Conservation (phyloP, 2,113 vertebrate species). For the Meles meles region DNA sequence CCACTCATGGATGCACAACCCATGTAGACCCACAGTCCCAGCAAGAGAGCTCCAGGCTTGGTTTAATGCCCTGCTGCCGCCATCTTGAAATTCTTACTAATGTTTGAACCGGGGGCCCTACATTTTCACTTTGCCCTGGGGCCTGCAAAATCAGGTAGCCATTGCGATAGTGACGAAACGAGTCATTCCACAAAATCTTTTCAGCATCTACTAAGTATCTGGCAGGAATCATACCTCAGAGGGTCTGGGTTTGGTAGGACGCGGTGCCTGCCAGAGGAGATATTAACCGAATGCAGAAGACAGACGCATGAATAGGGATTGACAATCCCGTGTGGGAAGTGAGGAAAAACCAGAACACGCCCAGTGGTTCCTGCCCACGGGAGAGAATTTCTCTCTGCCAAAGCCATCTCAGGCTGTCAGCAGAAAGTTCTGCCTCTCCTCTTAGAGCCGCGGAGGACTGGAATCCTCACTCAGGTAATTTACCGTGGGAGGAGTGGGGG, state of each 20-base stretch:
- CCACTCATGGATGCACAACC: not conserved
- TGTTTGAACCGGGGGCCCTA: not conserved
- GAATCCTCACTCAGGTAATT: not conserved
- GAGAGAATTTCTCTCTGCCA: not conserved
- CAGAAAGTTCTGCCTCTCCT: not conserved
- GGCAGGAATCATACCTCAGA: not conserved
- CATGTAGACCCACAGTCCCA: fast-evolving
- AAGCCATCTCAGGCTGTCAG: fast-evolving
- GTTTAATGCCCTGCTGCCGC: too few relatives aligned
- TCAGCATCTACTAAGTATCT: not conserved
- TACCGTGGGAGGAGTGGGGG: not conserved
- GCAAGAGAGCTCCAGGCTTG: not conserved
- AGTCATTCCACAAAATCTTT: not conserved
- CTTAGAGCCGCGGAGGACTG: fast-evolving
- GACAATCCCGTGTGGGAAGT: not conserved
- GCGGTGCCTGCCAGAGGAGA: not conserved
- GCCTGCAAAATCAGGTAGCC: not conserved
- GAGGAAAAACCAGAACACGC: not conserved
- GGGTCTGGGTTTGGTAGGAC: not conserved
- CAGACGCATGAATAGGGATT: not conserved
- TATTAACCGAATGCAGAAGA: not conserved
- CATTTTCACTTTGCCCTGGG: not conserved
- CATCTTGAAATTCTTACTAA: not conserved
- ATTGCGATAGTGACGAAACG: not conserved
- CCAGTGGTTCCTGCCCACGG: fast-evolving